A percentile compares a stretch with the other conserved stretches of the same genome.
Evolutionary conservation across 2,888 invertebrate genomes (phyloP).

Genomic region (Drosophila antonietae): DNA sequence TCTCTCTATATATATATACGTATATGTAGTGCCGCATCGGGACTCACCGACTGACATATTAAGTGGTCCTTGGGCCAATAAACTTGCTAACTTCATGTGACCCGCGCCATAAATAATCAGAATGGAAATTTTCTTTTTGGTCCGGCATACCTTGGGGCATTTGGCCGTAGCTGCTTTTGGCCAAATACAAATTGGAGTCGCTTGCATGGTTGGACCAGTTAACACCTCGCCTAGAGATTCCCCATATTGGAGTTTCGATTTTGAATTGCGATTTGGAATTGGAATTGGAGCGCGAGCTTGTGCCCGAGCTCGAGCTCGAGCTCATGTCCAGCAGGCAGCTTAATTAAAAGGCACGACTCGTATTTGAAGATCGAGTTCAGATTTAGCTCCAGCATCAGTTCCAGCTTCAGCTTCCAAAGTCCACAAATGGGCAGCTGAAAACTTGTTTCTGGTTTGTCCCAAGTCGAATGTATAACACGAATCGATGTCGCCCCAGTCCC

Average conservation of each 20-base stretch:
- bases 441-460: conserved; percentile 65
- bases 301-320: conserved; percentile 15
- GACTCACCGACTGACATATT: conserved; percentile 67
- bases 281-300: conserved; percentile 10
- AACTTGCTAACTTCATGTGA: conserved; percentile 68
- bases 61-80: conserved; percentile 70
- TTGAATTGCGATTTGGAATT: conserved; percentile 14
- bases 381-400: conserved; percentile 2
- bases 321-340: conserved; percentile 37
- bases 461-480: conserved; percentile 56
- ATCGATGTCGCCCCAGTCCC: conserved; percentile 63
- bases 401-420: conserved; percentile 53
- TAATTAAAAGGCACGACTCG: conserved; percentile 68
- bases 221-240: conserved; percentile 59
- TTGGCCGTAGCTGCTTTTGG: conserved; percentile 32
- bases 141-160: conserved; percentile 31
- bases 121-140: conserved; percentile 35
- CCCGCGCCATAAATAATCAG: conserved; percentile 59
- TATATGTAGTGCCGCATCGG: conserved; percentile 16
- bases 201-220: conserved; percentile 54
- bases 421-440: conserved; percentile 64
- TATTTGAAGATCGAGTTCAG: conserved; percentile 50
- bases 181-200: conserved; percentile 62
- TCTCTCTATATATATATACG: background rate
- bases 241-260: conserved; percentile 17